A percentile compares a stretch with the other conserved stretches of the same genome.
Evolutionary conservation across 2,797 vertebrate genomes (phyloP).

Genomic region (Glossophaga mutica): DNA sequence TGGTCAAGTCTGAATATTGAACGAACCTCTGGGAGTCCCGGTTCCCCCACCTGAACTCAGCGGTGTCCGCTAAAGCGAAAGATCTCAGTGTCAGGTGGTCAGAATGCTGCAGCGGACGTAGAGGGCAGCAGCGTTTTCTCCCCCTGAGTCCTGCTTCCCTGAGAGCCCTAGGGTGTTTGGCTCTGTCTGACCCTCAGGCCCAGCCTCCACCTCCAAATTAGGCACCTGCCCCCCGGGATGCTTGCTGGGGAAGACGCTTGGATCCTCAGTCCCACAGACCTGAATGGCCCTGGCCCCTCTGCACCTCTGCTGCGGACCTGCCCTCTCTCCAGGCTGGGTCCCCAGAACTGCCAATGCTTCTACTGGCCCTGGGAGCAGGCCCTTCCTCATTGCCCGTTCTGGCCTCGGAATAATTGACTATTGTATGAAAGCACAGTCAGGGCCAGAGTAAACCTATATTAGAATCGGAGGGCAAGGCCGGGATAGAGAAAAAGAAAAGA

Average conservation of each 20-base stretch:
- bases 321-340: background rate
- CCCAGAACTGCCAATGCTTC: background rate
- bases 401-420: background rate
- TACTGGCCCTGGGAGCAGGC: background rate
- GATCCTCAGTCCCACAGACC: background rate
- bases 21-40: background rate
- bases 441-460: background rate
- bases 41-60: background rate
- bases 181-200: background rate
- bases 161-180: background rate
- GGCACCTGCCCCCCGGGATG: background rate
- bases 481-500: background rate
- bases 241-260: background rate
- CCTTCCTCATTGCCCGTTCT: background rate
- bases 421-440: background rate
- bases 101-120: background rate
- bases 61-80: background rate
- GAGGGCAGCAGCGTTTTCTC: background rate
- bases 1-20: background rate
- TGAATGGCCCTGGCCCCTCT: background rate
- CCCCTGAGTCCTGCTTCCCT: background rate
- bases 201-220: background rate
- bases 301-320: background rate
- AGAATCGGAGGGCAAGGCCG: background rate
- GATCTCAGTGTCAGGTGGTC: background rate